These are phyloP conservation scores for Apis mellifera DNA, from an alignment of 1,140 invertebrate genomes.

Conservation along the genomic window Amel_HAv3.1 CM009938.2:10980501-10981000, in stretches of 20 bases:
- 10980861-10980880: no score
- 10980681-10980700: background rate
- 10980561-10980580: background rate
- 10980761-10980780: background rate
- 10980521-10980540: no score
- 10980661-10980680: no score
- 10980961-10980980: no score
- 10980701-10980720: background rate
- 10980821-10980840: background rate
- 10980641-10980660: slow-evolving; percentile 45
- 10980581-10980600: background rate
- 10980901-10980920: no score
- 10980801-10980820: no score
- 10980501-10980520: no score
- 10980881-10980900: background rate
- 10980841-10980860: background rate
- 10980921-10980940: no score
- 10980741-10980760: background rate
- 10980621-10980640: background rate
- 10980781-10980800: background rate
- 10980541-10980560: no score
- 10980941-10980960: no score
- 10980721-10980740: slow-evolving; percentile 5
- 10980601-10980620: background rate
- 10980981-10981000: no score